Conservation (phyloP, 2,797 vertebrate species). For the Chrysocyon brachyurus region DNA sequence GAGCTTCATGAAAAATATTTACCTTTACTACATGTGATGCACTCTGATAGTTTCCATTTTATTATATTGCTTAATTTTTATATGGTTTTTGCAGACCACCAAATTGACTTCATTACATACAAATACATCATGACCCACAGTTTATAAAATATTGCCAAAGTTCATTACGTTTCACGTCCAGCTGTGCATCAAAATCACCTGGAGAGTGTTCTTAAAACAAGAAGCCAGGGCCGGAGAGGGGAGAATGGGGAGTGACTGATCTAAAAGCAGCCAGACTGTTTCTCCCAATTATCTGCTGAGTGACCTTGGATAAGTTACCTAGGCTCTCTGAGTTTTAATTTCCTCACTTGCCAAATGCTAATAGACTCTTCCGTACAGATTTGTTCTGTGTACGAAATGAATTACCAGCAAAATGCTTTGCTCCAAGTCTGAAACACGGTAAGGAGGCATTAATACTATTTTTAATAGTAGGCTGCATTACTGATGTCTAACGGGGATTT, state of each 20-base stretch:
- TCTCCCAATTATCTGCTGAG: not conserved
- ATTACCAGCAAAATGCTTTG: not conserved
- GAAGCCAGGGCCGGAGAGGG: not conserved
- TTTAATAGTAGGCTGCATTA: not conserved
- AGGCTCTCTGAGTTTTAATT: not conserved
- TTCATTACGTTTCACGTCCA: not conserved
- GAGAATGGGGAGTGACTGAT: not conserved
- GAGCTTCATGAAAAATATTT: conserved; percentile 38
- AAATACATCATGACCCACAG: not conserved
- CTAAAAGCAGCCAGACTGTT: not conserved
- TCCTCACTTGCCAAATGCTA: not conserved
- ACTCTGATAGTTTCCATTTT: not conserved
- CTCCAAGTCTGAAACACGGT: not conserved
- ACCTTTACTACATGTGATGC: not conserved
- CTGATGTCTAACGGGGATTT: not conserved
- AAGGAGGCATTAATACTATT: not conserved
- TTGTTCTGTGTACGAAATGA: not conserved
- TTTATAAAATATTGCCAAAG: not conserved
- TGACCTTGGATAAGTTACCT: not conserved
- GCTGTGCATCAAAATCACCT: not conserved
- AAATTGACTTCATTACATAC: not conserved
- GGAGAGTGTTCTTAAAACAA: not conserved
- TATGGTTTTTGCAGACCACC: not conserved
- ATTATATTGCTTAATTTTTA: not conserved
- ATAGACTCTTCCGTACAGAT: not conserved